Percentiles rank a stretch among this genome's conserved stretches.
These are phyloP conservation scores for Magallana gigas DNA, from an alignment of 1,140 invertebrate species.

Conservation along the genomic window DNA sequence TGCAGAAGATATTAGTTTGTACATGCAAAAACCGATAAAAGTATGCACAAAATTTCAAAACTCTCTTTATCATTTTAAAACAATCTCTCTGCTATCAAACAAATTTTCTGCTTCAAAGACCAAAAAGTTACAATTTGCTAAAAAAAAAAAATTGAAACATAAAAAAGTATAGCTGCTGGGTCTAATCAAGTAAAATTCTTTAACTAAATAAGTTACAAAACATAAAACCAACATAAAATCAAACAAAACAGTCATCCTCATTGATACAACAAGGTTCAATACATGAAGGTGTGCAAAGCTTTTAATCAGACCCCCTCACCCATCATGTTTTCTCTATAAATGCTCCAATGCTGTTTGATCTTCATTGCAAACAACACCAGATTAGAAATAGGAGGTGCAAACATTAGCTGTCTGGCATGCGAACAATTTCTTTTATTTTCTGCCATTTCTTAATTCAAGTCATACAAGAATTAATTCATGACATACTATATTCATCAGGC, in stretches of 20 bases:
- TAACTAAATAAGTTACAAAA: constrained; percentile 17
- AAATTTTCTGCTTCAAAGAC: too few relatives aligned
- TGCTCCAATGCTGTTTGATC: constrained; percentile 12
- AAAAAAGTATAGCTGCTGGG: too few relatives aligned
- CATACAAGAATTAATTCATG: constrained; percentile 22
- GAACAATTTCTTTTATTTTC: constrained; percentile 20
- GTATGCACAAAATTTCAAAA: too few relatives aligned
- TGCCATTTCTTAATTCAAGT: constrained; percentile 36
- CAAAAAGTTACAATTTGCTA: too few relatives aligned
- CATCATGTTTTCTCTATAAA: constrained; percentile 31
- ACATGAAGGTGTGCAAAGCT: constrained; percentile 17
- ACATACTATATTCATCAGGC: constrained; percentile 22
- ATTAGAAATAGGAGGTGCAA: constrained; percentile 29
- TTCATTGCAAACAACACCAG: neutral
- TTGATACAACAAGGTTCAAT: constrained; percentile 8
- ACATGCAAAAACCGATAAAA: too few relatives aligned
- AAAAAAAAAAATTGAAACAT: too few relatives aligned
- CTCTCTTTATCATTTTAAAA: too few relatives aligned
- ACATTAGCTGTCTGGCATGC: constrained; percentile 29
- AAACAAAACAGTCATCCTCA: neutral
- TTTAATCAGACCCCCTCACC: neutral
- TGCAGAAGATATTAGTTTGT: too few relatives aligned
- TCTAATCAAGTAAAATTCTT: neutral
- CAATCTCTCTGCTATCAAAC: too few relatives aligned
- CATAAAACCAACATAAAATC: neutral